Base-by-base conservation (phyloP, 2,797 vertebrate genomes). In the Danio albolineatus region DNA sequence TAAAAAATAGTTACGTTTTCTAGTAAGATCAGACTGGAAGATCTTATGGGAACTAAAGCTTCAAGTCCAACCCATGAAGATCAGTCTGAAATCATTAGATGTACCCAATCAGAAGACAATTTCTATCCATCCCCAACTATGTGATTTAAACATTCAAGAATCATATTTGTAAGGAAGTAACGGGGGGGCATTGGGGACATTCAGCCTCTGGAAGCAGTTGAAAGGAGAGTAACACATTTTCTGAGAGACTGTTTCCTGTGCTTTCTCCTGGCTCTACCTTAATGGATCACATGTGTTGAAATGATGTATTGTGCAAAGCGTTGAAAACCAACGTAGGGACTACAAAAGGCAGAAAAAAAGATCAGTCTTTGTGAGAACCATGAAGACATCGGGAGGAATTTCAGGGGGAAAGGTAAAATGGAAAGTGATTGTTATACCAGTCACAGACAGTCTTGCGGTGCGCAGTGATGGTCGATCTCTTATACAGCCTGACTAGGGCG, bases 381-480 rank as follows among this genome's bases (percentile, higher is more conserved):
- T 9, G 74, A 73, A 77, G 76, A 79, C 81, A 87, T 78, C 17
- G 36, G 69, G 49, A 38, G 59, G 65, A 73, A 46, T 82, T 86
- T 77, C 78, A 62, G 38, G 21, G 36, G 82, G 78, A 49, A 61
- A 36, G 53, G 49, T 46, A 80, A 83, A 90, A 90, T 87, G 78
- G 82, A 77, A 81, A 87, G 89, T 93, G 90, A 95, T 94, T 93
- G 90, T 89, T 91, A 93, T 93, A 94, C 90, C 93, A 93, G 93
- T 93, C 91, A 91, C 92, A 92, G 88, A 86, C 44, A 83, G 88
- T 79, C 43, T 82, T 85, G 87, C 90, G 84, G 81, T 71, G 83
- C 88, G 90, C 89, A 85, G 88, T 90, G 90, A 93, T 92, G 89
- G 92, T 83, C 80, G 89, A 91, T 90, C 90, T 91, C 89, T 90